Percentiles rank a stretch among this genome's conserved stretches.
Conservation (phyloP, 2,888 invertebrate species). For the Folsomia manolachei region DNA sequence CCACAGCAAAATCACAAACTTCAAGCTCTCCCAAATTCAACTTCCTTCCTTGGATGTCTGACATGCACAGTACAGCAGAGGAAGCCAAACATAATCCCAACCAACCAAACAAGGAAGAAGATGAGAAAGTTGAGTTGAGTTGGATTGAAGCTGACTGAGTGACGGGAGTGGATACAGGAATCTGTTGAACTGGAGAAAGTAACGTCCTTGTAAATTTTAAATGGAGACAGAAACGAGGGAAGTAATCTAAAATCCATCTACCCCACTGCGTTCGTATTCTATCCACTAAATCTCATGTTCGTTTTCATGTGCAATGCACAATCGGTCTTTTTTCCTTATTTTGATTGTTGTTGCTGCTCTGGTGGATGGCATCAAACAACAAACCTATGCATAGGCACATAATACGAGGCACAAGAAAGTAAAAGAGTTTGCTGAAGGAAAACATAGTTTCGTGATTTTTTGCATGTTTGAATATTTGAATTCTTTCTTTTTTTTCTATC, state of each 20-base stretch:
- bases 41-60: not conserved
- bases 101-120: not conserved
- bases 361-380: not conserved
- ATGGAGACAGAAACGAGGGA: constrained; percentile 19
- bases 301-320: not conserved
- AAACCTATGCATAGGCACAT: not conserved
- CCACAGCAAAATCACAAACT: not conserved
- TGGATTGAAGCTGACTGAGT: too few relatives aligned
- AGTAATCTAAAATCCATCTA: constrained; percentile 21
- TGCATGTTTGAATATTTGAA: constrained; percentile 1
- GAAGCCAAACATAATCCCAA: too few relatives aligned
- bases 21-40: not conserved
- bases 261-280: constrained; percentile 1
- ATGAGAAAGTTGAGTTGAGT: not conserved
- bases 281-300: not conserved
- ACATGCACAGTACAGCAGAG: not conserved
- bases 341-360: not conserved
- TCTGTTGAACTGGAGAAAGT: constrained; percentile 4
- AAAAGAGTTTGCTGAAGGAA: not conserved
- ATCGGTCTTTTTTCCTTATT: not conserved
- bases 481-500: not conserved
- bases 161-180: not conserved
- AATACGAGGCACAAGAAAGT: not conserved
- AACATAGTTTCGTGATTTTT: not conserved
- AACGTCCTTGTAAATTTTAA: constrained; percentile 19